A percentile compares a stretch with the other conserved stretches of the same genome.
phyloP scores from a whole-genome alignment of 2,888 invertebrate species.

The Pedicia rivosa region DNA sequence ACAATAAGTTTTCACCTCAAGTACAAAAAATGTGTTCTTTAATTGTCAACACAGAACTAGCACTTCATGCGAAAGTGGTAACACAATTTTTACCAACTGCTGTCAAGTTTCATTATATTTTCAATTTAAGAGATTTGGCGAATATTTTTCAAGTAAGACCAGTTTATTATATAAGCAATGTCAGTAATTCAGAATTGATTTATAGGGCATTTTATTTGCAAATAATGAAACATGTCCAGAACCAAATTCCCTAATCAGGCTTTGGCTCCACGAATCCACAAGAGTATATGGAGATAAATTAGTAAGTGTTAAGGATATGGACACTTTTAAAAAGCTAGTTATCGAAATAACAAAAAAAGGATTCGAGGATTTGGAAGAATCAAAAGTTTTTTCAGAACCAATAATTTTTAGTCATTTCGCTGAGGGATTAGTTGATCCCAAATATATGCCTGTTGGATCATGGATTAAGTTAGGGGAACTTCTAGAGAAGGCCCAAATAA shows the following conservation, averaged over 20 bases:
- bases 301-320: conserved; percentile 62
- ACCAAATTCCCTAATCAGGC: conserved; percentile 54
- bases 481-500: conserved; percentile 61
- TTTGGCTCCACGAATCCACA: conserved; percentile 82
- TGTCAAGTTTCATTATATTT: conserved; percentile 86
- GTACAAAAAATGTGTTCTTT: conserved; percentile 42
- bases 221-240: conserved; percentile 57
- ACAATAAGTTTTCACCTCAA: conserved; percentile 45
- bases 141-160: conserved; percentile 93
- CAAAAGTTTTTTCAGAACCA: conserved; percentile 51
- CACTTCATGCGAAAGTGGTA: conserved; percentile 58
- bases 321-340: conserved; percentile 53
- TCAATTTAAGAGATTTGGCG: conserved; percentile 81
- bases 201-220: conserved; percentile 75
- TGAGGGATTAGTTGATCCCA: conserved; percentile 78
- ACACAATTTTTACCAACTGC: conserved; percentile 79
- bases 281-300: conserved; percentile 87
- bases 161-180: too few species aligned
- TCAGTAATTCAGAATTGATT: too few species aligned
- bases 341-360: conserved; percentile 67
- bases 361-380: conserved; percentile 59
- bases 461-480: conserved; percentile 56
- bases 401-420: conserved; percentile 88
- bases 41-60: conserved; percentile 55
- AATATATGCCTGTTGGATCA: conserved; percentile 64